Evolutionary conservation across 2,113 vertebrate species (phyloP).

Genomic region (Microtus richardsoni): DNA sequence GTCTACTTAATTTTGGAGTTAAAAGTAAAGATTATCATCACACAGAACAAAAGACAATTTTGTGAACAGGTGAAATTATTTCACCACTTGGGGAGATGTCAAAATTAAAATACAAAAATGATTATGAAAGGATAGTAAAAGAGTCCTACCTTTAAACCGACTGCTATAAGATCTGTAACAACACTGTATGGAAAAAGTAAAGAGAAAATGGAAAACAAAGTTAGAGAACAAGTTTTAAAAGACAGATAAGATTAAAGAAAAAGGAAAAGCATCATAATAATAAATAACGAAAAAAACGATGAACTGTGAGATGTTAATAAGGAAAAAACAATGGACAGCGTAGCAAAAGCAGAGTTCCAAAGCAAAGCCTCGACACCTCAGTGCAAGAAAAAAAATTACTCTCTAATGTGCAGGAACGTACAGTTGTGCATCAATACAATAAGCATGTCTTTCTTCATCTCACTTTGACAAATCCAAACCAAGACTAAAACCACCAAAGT

Average conservation of each 20-base stretch:
- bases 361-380: constrained; percentile 50
- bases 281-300: constrained; percentile 77
- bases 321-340: constrained; percentile 75
- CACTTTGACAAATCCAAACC: constrained; percentile 23
- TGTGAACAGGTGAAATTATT: constrained; percentile 66
- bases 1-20: constrained; percentile 17
- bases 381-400: constrained; percentile 49
- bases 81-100: neutral
- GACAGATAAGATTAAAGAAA: constrained; percentile 79
- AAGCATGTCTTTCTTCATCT: constrained; percentile 9
- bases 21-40: constrained; percentile 57
- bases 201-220: constrained; percentile 84
- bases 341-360: constrained; percentile 64
- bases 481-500: constrained; percentile 49
- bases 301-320: constrained; percentile 75
- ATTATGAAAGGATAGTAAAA: constrained; percentile 81
- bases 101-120: constrained; percentile 72
- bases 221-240: constrained; percentile 84
- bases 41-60: constrained; percentile 42
- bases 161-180: constrained; percentile 85
- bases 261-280: constrained; percentile 75
- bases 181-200: constrained; percentile 83
- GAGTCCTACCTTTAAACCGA: constrained; percentile 84
- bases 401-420: constrained; percentile 31
- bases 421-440: neutral